Conservation (phyloP, 2,888 invertebrate species). For the Baccha elongata region DNA sequence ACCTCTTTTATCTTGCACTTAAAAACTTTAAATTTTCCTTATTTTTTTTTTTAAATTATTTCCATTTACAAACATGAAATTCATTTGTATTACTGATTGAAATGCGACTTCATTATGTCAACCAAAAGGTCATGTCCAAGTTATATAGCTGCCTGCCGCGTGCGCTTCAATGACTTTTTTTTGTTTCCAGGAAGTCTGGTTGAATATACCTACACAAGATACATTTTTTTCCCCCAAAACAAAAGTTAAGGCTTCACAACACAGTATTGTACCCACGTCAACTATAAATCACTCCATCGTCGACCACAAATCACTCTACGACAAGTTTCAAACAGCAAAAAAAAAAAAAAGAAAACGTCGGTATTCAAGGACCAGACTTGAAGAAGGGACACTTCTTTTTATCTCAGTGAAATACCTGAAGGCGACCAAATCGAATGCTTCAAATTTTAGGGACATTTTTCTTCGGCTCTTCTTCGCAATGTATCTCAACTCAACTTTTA, state of each 20-base stretch:
- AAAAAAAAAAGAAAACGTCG: conserved; percentile 23
- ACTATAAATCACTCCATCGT: conserved; percentile 74
- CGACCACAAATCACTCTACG: conserved; percentile 74
- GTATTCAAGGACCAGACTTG: neutral
- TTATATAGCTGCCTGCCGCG: conserved; percentile 37
- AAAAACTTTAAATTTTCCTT: too few relatives aligned
- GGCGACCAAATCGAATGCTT: conserved; percentile 75
- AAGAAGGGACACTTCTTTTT: conserved; percentile 20
- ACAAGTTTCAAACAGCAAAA: conserved; percentile 66
- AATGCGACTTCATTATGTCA: conserved; percentile 66
- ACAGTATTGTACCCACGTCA: conserved; percentile 71
- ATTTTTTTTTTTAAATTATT: too few relatives aligned
- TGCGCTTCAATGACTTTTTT: conserved; percentile 37
- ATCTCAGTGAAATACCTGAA: conserved; percentile 73
- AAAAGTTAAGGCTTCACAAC: conserved; percentile 36
- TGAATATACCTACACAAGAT: conserved; percentile 17
- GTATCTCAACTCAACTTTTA: conserved; percentile 59
- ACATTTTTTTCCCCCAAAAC: conserved; percentile 1
- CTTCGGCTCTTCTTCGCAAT: conserved; percentile 14
- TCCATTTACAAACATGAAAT: too few relatives aligned
- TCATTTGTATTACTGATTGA: conserved; percentile 40
- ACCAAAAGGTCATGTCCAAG: conserved; percentile 37
- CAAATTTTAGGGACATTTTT: conserved; percentile 72
- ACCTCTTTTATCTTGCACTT: too few relatives aligned
- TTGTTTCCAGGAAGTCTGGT: conserved; percentile 63